A percentile compares a stretch with the other conserved stretches of the same genome.
Conservation (phyloP, 2,113 vertebrate species). For the Gorsachius goisagi region DNA sequence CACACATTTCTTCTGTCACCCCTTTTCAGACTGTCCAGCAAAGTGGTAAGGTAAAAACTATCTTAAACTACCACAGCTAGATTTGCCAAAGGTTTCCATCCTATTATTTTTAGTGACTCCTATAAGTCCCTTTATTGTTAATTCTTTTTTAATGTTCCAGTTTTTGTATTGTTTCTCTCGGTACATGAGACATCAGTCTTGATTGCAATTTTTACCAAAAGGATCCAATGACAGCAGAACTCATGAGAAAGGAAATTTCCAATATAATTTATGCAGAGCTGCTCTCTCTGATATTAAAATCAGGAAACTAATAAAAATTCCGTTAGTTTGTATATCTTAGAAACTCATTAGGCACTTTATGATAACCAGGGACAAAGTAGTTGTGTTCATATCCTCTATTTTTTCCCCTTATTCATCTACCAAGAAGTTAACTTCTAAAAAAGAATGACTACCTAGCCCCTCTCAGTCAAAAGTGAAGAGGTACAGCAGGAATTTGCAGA, state of each 20-base stretch:
- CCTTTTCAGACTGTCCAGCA: background rate
- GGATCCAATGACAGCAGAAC: background rate
- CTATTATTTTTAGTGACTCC: background rate
- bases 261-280: background rate
- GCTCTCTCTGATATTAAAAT: background rate
- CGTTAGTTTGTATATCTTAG: background rate
- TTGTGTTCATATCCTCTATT: background rate
- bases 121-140: background rate
- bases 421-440: background rate
- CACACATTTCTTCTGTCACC: background rate
- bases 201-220: background rate
- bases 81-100: background rate
- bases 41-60: background rate
- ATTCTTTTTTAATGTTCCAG: background rate
- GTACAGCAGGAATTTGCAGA: background rate
- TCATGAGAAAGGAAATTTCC: background rate
- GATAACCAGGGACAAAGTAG: background rate
- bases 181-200: background rate
- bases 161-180: background rate
- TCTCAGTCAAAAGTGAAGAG: background rate
- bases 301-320: background rate
- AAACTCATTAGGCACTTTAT: background rate
- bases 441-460: accelerated
- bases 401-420: background rate
- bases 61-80: background rate